Conservation (phyloP, 2,888 invertebrate species). For the Phlogophora meticulosa region DNA sequence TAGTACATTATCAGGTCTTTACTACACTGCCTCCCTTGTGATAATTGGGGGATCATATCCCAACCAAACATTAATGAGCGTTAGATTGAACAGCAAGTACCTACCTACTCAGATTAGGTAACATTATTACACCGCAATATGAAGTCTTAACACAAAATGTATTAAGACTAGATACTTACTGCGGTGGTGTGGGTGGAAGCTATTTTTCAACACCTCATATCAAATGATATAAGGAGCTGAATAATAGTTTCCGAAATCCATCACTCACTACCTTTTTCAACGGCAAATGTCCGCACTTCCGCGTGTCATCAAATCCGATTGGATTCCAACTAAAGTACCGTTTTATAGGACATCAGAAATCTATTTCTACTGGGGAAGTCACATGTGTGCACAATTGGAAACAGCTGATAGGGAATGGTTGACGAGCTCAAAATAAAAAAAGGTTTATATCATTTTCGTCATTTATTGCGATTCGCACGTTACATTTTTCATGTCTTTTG, state of each 20-base stretch:
- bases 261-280: constrained; percentile 15
- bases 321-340: constrained; percentile 47
- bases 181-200: too few relatives aligned
- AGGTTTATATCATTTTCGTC: constrained; percentile 39
- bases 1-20: too few relatives aligned
- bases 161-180: too few relatives aligned
- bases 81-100: not conserved
- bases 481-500: constrained; percentile 50
- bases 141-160: too few relatives aligned
- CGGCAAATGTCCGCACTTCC: constrained; percentile 25
- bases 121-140: too few relatives aligned
- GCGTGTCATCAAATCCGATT: constrained; percentile 33
- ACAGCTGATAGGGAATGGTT: constrained; percentile 37
- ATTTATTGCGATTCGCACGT: constrained; percentile 35
- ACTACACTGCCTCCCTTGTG: too few relatives aligned
- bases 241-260: not conserved
- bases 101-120: too few relatives aligned
- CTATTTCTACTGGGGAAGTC: constrained; percentile 39
- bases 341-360: constrained; percentile 55
- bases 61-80: not conserved
- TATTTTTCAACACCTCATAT: too few relatives aligned
- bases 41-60: not conserved
- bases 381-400: constrained; percentile 56
- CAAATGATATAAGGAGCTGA: not conserved
- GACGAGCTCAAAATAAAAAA: constrained; percentile 46